Base-by-base conservation (phyloP, 2,113 vertebrate genomes). In the Herpailurus yagouaroundi region DNA sequence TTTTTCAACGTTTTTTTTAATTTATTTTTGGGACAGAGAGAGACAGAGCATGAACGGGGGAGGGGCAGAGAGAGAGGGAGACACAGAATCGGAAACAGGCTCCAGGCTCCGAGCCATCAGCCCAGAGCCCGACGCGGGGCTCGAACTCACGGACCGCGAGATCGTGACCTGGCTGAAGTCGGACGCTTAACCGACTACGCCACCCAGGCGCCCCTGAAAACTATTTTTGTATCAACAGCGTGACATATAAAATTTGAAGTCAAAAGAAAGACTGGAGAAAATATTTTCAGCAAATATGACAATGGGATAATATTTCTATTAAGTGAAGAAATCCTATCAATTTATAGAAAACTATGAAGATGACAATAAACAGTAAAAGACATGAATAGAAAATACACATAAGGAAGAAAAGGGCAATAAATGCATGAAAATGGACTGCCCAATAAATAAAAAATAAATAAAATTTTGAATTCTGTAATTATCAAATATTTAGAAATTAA, bases 401-500 rank as follows among this genome's bases (percentile, higher is more conserved):
- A 41, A 74, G 10, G 41, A 76, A 79, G 25, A 52, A 91, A 86
- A 88, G 31, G 27, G 36, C 69, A 82, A 69, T 87, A 69, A n/a
- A 79, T 63, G 33, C 21, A 41, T 91, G 31, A 88, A 77, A 66
- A 94, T 41, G 4, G 19, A 57, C 36, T 94, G 68, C 10, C 4
- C 81, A 82, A 94, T 27, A 60, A 84, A 84, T 64, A 85, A 86
- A 79, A 91, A 82, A 71, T 80, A 74, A 57, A 57, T 77, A 73
- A 48, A 2, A 38, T 29, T 80, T 79, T 38, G 68, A 33, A 60
- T 74, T 21, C 66, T 81, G 60, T 85, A 80, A 50, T 95, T 50
- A 80, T 68, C 12, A 89, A 36, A 60, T 95, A 74, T 89, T 89
- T 84, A 89, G 27, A 82, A 92, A 91, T 76, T 81, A 60, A 60